Base-by-base conservation (phyloP, 2,113 vertebrate genomes). In the Semicossyphus pulcher region DNA sequence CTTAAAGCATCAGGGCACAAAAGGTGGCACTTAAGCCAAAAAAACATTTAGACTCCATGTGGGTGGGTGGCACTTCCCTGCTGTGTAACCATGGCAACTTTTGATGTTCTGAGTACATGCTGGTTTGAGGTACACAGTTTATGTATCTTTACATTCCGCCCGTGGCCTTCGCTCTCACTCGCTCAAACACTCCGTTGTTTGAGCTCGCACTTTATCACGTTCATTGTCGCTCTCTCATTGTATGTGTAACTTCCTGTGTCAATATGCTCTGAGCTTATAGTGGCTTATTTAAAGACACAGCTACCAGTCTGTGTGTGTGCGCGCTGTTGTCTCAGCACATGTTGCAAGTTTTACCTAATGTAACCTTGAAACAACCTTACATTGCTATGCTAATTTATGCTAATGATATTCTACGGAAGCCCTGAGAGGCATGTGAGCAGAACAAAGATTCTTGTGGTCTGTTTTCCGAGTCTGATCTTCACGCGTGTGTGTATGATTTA, bases 81-180 rank as follows among this genome's bases (percentile, higher is more conserved):
- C 80, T 70, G 32, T 57, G 79, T 85, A 56, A 59, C 85, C 80
- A 83, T 76, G 61, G 82, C 34, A 80, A 85, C 84, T 57, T 63
- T 48, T 76, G 47, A 69, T 42, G 58, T 60, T 31, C 21, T 1
- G 51, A 66, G 59, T 5, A 41, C n/a, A 72, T 16, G 16, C 9
- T 54, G 14, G 18, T 37, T 54, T 67, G 14, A 0, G 1, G 25
- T n/a, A 5, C 58, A 64, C 10, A 1, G 20, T 23, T n/a, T 23
- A 53, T 31, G 28, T 54, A 61, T 53, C 21, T 34, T 36, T 7
- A 37, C 37, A 51, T 54, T 58, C 4, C 25, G 20, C 25, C 36
- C 4, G 20, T 47, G 65, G 57, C 34, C 29, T 70, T 73, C 5
- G 1, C 70, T 31, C 26, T 31, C 28, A 63, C 16, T 29, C 28